phyloP scores from a whole-genome alignment of 1,140 invertebrate species.

The Marisa cornuarietis region DNA sequence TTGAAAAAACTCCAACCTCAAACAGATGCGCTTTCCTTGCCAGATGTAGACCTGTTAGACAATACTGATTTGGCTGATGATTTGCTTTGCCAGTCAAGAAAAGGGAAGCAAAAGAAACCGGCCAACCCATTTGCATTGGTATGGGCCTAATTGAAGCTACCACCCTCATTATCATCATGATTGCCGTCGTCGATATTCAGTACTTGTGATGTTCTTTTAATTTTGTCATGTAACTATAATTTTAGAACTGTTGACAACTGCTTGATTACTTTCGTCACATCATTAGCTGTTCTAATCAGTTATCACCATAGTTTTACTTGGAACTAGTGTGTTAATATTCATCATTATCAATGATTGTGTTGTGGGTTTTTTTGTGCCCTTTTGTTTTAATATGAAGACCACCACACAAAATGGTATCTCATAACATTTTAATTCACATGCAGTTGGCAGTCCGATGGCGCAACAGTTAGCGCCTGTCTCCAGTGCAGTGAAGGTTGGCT shows the following conservation, averaged over 20 bases:
- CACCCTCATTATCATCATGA: conserved; percentile 5
- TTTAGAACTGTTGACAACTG: no score
- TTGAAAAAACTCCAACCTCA: conserved; percentile 73
- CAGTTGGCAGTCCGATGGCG: no score
- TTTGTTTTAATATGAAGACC: no score
- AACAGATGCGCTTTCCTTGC: conserved; percentile 60
- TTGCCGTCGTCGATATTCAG: neutral
- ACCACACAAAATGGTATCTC: no score
- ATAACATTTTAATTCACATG: no score
- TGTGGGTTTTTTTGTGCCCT: no score
- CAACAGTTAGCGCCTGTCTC: no score
- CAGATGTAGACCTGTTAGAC: conserved; percentile 66
- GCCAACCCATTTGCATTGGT: conserved; percentile 76
- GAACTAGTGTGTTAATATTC: neutral
- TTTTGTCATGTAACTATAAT: neutral
- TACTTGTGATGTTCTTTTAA: neutral
- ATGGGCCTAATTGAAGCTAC: conserved; percentile 39
- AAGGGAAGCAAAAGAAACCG: conserved; percentile 66
- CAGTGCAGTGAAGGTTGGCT: no score
- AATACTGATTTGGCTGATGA: conserved; percentile 66
- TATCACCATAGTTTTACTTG: neutral
- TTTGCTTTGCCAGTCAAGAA: conserved; percentile 43
- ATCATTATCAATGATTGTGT: no score
- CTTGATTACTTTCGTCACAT: neutral
- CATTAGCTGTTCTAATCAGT: neutral